A percentile compares a stretch with the other conserved stretches of the same genome.
Conservation (phyloP, 2,888 invertebrate genomes). For the Cephus spinipes region DNA sequence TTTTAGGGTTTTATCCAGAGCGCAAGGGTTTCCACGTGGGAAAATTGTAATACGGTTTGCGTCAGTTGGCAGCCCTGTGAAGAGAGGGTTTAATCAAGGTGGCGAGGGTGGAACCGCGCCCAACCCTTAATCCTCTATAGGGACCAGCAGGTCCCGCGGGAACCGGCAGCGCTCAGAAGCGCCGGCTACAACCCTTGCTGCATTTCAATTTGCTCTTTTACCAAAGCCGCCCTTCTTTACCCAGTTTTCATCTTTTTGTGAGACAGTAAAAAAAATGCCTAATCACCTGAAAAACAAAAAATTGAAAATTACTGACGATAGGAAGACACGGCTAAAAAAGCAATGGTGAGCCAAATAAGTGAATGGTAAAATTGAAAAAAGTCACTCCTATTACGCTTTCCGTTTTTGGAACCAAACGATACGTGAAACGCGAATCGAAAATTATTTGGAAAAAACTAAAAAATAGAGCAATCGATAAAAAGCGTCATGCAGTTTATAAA, state of each 20-base stretch:
- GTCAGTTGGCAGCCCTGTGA: background rate
- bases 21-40: background rate
- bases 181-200: background rate
- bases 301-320: background rate
- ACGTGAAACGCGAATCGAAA: background rate
- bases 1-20: background rate
- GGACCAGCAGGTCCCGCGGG: background rate
- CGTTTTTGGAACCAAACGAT: background rate
- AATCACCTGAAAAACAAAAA: background rate
- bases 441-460: background rate
- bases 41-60: background rate
- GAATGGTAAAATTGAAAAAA: background rate
- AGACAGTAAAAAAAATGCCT: background rate
- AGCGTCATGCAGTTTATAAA: background rate
- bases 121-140: background rate
- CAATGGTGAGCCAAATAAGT: background rate
- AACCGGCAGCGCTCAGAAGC: background rate
- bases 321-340: background rate
- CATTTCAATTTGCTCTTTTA: background rate
- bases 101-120: background rate
- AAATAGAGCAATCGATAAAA: background rate
- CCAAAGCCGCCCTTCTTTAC: background rate
- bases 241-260: background rate
- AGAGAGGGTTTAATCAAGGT: conserved; percentile 6
- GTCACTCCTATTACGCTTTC: background rate